These are phyloP conservation scores for Ips nitidus DNA, from an alignment of 1,140 invertebrate genomes.

Conservation along the genomic window DNA sequence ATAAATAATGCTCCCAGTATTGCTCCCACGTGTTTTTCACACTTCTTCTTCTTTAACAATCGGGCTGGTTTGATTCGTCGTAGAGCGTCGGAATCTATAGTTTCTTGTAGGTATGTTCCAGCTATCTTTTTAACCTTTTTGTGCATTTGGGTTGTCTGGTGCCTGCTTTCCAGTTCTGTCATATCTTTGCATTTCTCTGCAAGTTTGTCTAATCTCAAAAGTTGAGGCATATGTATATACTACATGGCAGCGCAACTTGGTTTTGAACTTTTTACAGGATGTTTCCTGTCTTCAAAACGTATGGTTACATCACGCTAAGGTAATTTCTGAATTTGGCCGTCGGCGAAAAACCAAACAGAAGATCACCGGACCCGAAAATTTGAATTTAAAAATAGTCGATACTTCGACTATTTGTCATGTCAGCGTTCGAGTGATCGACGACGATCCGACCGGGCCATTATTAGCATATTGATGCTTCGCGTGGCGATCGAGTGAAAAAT, in stretches of 20 bases:
- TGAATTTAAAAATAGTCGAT: conserved; percentile 33
- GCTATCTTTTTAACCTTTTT: too few relatives aligned
- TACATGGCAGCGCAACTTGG: background rate
- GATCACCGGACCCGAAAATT: conserved; percentile 3
- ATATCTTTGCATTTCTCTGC: too few relatives aligned
- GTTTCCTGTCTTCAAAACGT: too few relatives aligned
- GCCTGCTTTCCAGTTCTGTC: too few relatives aligned
- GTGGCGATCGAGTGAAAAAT: conserved; percentile 43
- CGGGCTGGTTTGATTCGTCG: background rate
- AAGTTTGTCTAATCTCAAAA: too few relatives aligned
- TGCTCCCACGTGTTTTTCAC: background rate
- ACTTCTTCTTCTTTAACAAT: background rate
- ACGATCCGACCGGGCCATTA: conserved; percentile 32
- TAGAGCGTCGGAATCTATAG: background rate
- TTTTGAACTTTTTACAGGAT: background rate
- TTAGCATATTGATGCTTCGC: conserved; percentile 48
- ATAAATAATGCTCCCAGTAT: background rate
- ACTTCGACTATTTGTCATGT: conserved; percentile 46
- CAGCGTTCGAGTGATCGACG: conserved; percentile 47
- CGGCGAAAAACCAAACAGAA: background rate
- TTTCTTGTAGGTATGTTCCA: background rate
- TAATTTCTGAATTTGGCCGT: too few relatives aligned
- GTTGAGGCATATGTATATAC: too few relatives aligned
- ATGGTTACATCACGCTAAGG: too few relatives aligned
- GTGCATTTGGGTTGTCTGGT: too few relatives aligned